Conservation (phyloP, 2,113 vertebrate genomes). For the Entomyzon cyanotis region DNA sequence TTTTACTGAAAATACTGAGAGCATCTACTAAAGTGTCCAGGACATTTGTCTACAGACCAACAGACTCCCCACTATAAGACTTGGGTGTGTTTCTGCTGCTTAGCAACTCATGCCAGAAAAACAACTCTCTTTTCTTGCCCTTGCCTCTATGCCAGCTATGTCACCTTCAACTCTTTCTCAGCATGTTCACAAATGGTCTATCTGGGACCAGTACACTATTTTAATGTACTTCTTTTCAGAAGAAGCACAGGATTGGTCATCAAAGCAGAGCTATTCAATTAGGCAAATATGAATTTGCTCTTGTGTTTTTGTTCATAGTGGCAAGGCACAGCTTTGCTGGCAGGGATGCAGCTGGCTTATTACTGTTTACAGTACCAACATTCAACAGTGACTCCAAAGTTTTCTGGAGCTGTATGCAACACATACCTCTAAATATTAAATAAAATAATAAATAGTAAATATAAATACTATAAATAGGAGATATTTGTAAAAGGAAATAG, state of each 20-base stretch:
- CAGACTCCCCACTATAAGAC: neutral
- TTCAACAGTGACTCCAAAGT: neutral
- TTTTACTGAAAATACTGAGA: neutral
- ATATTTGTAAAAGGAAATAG: neutral
- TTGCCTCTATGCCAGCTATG: neutral
- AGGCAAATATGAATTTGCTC: neutral
- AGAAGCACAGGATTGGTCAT: neutral
- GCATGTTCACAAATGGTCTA: neutral
- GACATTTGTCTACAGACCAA: neutral
- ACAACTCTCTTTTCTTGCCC: neutral
- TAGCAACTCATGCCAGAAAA: neutral
- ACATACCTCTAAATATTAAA: neutral
- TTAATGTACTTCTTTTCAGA: neutral
- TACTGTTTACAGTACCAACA: neutral
- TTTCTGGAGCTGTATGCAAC: neutral
- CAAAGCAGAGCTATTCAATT: neutral
- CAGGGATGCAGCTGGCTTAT: neutral
- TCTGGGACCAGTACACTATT: neutral
- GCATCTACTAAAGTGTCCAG: neutral
- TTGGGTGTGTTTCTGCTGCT: neutral
- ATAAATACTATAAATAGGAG: neutral
- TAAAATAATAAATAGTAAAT: neutral
- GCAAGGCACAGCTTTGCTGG: neutral
- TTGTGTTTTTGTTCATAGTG: neutral
- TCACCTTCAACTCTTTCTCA: neutral